Conservation (phyloP, 2,113 vertebrate species). For the Mohoua ochrocephala region DNA sequence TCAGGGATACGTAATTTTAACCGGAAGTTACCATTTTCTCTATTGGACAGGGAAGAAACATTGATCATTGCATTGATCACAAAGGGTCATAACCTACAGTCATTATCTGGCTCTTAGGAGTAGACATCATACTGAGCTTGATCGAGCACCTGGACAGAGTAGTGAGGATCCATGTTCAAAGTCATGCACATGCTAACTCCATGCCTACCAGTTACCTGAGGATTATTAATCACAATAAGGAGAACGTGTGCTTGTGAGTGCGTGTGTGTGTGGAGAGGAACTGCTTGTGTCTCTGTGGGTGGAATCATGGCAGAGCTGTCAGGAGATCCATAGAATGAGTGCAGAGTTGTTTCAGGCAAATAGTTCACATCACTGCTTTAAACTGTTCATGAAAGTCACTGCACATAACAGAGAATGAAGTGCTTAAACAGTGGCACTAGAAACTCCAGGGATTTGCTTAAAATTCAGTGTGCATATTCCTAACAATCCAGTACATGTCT, state of each 20-base stretch:
- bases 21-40: neutral
- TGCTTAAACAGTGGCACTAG: neutral
- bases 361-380: neutral
- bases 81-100: neutral
- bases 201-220: neutral
- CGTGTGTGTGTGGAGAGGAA: neutral
- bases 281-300: neutral
- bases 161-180: neutral
- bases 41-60: neutral
- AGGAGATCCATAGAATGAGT: neutral
- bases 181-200: neutral
- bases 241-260: neutral
- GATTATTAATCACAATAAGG: neutral
- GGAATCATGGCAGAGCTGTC: neutral
- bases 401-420: neutral
- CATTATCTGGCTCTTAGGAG: neutral
- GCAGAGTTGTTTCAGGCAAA: neutral
- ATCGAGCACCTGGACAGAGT: neutral
- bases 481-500: neutral
- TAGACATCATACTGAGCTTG: neutral
- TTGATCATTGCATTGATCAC: neutral
- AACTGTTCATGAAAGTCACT: neutral
- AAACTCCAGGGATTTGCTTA: conserved; percentile 32
- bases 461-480: conserved; percentile 12
- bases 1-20: neutral